These are phyloP conservation scores for Argopecten irradians DNA, from an alignment of 1,140 invertebrate species.

Conservation along the genomic window DNA sequence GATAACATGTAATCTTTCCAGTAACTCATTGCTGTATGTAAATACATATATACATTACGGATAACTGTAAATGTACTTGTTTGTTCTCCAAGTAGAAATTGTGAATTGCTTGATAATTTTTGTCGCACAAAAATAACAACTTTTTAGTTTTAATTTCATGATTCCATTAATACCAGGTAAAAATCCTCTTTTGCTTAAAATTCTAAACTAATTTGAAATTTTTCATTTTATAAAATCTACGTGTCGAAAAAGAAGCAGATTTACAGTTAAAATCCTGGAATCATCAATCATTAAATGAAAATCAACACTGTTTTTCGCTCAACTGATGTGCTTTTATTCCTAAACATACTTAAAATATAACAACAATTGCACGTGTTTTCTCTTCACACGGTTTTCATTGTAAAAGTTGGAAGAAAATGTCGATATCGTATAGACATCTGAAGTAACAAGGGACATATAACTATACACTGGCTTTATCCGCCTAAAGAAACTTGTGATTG, in stretches of 20 bases:
- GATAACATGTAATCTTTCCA: background rate
- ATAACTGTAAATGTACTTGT: constrained; percentile 5
- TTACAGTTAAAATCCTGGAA: background rate
- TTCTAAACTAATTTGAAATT: background rate
- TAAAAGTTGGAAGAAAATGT: constrained; percentile 12
- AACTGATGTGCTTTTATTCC: constrained; percentile 27
- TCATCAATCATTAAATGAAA: background rate
- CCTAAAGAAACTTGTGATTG: constrained; percentile 17
- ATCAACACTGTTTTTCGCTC: background rate
- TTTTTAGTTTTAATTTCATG: no score
- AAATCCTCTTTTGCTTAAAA: background rate
- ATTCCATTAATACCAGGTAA: background rate
- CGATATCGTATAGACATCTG: constrained; percentile 2
- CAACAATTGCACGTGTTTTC: constrained; percentile 33
- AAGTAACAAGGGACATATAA: constrained; percentile 19
- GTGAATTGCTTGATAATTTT: no score
- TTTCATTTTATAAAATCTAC: background rate
- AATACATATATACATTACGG: background rate
- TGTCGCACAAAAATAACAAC: no score
- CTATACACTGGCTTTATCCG: background rate
- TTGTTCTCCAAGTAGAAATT: background rate
- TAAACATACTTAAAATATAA: constrained; percentile 33
- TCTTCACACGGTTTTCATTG: constrained; percentile 26
- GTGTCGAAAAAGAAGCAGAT: background rate
- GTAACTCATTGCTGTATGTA: background rate